phyloP scores from a whole-genome alignment of 2,797 vertebrate genomes.

The Stomatorhinus walkeri region DNA sequence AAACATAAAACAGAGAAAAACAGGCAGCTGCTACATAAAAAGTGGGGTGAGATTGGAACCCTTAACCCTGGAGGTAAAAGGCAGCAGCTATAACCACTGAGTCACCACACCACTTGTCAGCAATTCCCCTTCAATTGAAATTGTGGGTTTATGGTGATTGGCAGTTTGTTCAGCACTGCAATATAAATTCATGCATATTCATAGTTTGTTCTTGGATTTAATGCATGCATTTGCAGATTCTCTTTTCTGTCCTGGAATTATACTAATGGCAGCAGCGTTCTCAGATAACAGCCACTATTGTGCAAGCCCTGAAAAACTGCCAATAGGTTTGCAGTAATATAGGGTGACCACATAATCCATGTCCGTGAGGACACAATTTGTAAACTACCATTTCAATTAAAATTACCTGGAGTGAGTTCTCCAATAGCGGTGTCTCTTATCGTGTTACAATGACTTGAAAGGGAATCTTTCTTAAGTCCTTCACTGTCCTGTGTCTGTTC shows the following conservation, averaged over 20 bases:
- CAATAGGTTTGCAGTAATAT: neutral
- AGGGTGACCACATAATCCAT: neutral
- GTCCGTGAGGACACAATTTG: neutral
- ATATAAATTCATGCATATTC: conserved; percentile 7
- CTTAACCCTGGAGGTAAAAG: neutral
- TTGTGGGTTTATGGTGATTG: neutral
- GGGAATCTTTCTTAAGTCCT: neutral
- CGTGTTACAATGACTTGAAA: neutral
- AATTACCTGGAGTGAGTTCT: neutral
- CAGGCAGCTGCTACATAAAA: neutral
- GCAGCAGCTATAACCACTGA: neutral
- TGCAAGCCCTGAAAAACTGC: neutral
- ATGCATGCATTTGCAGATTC: neutral
- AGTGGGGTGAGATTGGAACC: neutral
- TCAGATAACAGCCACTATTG: neutral
- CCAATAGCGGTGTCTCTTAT: neutral
- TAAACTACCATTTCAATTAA: neutral
- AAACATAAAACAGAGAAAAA: neutral
- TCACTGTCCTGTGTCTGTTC: neutral
- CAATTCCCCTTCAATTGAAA: neutral
- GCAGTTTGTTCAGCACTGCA: neutral
- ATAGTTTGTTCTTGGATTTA: neutral
- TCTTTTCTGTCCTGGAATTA: neutral
- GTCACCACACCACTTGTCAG: neutral
- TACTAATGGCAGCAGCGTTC: neutral